phyloP scores from a whole-genome alignment of 2,797 vertebrate genomes.

The Propithecus deckenii region DNA sequence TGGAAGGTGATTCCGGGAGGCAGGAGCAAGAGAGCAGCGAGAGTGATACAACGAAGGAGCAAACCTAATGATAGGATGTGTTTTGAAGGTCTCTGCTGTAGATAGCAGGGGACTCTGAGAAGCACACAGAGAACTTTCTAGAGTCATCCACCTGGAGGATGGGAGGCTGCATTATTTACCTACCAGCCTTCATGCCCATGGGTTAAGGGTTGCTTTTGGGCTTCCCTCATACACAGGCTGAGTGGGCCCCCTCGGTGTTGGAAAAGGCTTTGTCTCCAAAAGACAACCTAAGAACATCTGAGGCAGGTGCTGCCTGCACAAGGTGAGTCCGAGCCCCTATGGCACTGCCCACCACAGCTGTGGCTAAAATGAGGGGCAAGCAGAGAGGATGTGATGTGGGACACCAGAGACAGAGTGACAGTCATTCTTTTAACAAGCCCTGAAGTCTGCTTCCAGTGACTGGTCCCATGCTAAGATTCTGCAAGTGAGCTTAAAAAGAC shows the following conservation, averaged over 20 bases:
- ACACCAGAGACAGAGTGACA: background rate
- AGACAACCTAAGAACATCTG: background rate
- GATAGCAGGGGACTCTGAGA: background rate
- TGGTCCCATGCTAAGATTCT: background rate
- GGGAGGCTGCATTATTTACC: background rate
- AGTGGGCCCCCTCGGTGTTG: fast-evolving
- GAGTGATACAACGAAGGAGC: background rate
- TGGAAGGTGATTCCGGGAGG: background rate
- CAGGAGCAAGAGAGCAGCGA: background rate
- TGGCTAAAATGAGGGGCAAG: background rate
- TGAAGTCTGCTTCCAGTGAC: background rate
- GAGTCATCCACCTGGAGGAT: background rate
- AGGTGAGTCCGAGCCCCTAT: background rate
- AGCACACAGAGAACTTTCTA: background rate
- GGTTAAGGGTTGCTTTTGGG: background rate
- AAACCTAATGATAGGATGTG: background rate
- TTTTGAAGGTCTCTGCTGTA: background rate
- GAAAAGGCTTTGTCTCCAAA: background rate
- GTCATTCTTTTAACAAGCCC: background rate
- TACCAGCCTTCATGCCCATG: no score
- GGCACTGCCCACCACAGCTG: background rate
- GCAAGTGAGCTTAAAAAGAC: background rate
- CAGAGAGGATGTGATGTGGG: background rate
- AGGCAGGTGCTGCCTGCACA: fast-evolving
- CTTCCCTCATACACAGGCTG: background rate